Conservation (phyloP, 2,797 vertebrate species). For the Austrolebias charrua region DNA sequence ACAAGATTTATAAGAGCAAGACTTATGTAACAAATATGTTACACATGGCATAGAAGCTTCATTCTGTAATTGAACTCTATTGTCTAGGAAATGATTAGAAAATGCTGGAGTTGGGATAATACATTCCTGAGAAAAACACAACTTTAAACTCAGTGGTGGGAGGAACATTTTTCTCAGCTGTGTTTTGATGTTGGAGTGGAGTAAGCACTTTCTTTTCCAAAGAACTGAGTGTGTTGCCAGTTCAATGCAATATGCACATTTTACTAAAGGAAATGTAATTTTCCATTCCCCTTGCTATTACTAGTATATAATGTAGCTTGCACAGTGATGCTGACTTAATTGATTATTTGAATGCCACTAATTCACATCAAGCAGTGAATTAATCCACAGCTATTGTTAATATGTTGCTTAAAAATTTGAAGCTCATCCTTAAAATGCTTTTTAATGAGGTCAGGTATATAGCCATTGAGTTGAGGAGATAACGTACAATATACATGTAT, state of each 20-base stretch:
- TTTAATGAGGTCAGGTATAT: slow-evolving; percentile 41
- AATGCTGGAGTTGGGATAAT: slow-evolving; percentile 22
- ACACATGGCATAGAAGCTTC: slow-evolving; percentile 11
- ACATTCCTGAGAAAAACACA: slow-evolving; percentile 28
- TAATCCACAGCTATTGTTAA: slow-evolving; percentile 50
- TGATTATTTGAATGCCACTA: slow-evolving; percentile 61
- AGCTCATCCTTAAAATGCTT: slow-evolving; percentile 51
- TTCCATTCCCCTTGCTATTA: slow-evolving; percentile 62
- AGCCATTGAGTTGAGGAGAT: slow-evolving; percentile 8
- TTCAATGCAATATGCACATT: slow-evolving; percentile 66
- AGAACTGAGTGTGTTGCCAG: slow-evolving; percentile 49
- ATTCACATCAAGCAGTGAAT: slow-evolving; percentile 69
- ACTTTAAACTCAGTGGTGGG: slow-evolving; percentile 18
- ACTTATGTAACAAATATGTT: slow-evolving; percentile 6
- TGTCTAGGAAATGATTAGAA: slow-evolving; percentile 12
- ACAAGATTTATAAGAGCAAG: background rate
- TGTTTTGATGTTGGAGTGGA: slow-evolving; percentile 59
- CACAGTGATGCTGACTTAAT: slow-evolving; percentile 71
- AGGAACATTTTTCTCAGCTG: slow-evolving; percentile 52
- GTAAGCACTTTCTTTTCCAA: slow-evolving; percentile 49
- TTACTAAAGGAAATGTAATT: slow-evolving; percentile 67
- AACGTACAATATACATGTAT: slow-evolving; percentile 1
- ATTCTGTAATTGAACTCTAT: slow-evolving; percentile 6
- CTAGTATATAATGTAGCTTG: slow-evolving; percentile 62
- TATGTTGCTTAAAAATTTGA: slow-evolving; percentile 68